Percentiles rank a stretch among this genome's conserved stretches.
Conservation (phyloP, 2,888 invertebrate genomes). For the Andrena trimmerana region DNA sequence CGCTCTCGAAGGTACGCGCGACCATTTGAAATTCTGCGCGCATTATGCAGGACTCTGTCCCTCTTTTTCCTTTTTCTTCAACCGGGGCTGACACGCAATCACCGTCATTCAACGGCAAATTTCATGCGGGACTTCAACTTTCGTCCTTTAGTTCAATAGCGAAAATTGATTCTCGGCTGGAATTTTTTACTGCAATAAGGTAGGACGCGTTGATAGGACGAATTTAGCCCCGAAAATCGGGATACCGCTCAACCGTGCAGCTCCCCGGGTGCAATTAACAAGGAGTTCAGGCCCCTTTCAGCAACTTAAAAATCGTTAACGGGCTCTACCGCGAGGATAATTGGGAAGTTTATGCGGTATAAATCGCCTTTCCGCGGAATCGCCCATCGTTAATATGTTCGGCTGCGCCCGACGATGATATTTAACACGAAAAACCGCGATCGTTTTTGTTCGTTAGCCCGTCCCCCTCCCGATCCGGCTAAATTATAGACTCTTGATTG, state of each 20-base stretch:
- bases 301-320: slow-evolving; percentile 76
- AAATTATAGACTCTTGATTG: slow-evolving; percentile 85
- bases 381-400: slow-evolving; percentile 77
- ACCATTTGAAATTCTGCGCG: slow-evolving; percentile 28
- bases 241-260: not conserved
- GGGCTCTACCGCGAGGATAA: slow-evolving; percentile 80
- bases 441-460: slow-evolving; percentile 85
- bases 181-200: not conserved
- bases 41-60: slow-evolving; percentile 2
- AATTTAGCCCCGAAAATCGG: not conserved
- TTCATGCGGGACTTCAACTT: not conserved
- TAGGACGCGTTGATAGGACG: not conserved
- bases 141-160: not conserved
- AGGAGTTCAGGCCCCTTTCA: slow-evolving; percentile 18
- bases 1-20: slow-evolving; percentile 29
- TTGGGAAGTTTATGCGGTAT: slow-evolving; percentile 82
- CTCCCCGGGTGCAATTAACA: slow-evolving; percentile 26
- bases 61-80: not conserved
- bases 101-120: not conserved
- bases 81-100: not conserved
- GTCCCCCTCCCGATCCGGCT: slow-evolving; percentile 83
- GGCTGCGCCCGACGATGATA: slow-evolving; percentile 77
- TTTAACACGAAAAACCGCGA: slow-evolving; percentile 84
- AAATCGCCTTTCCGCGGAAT: slow-evolving; percentile 83
- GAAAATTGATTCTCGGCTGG: not conserved